These are phyloP conservation scores for Neodiprion virginianus DNA, from an alignment of 1,140 invertebrate genomes.

Conservation along the genomic window DNA sequence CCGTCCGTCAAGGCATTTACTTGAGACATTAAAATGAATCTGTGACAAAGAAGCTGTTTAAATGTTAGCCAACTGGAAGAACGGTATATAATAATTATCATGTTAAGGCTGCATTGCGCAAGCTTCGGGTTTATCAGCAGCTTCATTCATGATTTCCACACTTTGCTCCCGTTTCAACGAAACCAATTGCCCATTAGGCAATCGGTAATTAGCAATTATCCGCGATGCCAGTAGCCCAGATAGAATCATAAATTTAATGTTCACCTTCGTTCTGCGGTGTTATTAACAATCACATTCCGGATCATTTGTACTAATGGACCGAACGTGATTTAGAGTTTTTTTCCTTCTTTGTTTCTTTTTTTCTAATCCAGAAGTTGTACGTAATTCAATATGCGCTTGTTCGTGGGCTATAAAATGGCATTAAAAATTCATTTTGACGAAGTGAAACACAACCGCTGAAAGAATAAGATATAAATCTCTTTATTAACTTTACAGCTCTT, in stretches of 20 bases:
- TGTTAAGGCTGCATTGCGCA: neutral
- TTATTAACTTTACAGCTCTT: neutral
- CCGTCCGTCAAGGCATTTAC: too few species aligned
- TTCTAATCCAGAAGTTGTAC: too few species aligned
- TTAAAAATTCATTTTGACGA: too few species aligned
- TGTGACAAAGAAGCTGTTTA: too few species aligned
- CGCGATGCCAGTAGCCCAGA: neutral
- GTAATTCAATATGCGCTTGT: too few species aligned
- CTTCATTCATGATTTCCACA: slow-evolving; percentile 19
- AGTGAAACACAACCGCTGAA: too few species aligned
- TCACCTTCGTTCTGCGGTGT: neutral
- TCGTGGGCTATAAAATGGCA: too few species aligned
- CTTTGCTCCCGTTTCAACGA: slow-evolving; percentile 39
- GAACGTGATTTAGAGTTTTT: neutral
- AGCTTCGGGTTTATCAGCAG: neutral
- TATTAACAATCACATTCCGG: neutral
- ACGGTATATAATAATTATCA: too few species aligned
- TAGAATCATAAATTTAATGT: neutral
- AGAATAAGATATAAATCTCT: too few species aligned
- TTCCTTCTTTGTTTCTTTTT: neutral
- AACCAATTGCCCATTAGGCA: slow-evolving; percentile 33
- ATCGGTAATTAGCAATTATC: slow-evolving; percentile 36
- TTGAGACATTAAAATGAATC: too few species aligned
- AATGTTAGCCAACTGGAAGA: too few species aligned
- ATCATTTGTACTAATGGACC: neutral